Percentiles rank a stretch among this genome's conserved stretches.
Conservation (phyloP, 2,888 invertebrate genomes). For the Apotomis turbidana region DNA sequence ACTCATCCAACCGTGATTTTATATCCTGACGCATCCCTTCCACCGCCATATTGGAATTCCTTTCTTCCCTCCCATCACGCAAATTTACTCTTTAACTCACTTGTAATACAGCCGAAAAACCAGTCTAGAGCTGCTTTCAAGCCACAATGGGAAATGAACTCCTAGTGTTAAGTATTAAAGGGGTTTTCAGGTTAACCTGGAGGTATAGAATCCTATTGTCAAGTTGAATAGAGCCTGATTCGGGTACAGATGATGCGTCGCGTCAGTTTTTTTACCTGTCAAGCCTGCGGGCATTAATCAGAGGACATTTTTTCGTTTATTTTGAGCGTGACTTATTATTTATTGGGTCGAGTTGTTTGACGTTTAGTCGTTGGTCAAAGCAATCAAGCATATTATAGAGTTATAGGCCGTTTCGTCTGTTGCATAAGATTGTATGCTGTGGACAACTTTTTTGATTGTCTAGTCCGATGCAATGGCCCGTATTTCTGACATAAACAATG, state of each 20-base stretch:
- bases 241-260: constrained; percentile 69
- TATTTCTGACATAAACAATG: too few relatives aligned
- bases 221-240: constrained; percentile 70
- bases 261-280: constrained; percentile 64
- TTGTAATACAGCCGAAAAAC: constrained; percentile 54
- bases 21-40: constrained; percentile 72
- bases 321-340: constrained; percentile 41
- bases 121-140: constrained; percentile 39
- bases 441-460: too few relatives aligned
- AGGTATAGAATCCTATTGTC: constrained; percentile 61
- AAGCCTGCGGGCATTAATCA: constrained; percentile 70
- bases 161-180: constrained; percentile 59
- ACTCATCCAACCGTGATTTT: constrained; percentile 73
- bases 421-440: too few relatives aligned
- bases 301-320: constrained; percentile 51
- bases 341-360: constrained; percentile 26
- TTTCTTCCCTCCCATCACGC: constrained; percentile 51
- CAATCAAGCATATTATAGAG: constrained; percentile 17
- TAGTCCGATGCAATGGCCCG: too few relatives aligned
- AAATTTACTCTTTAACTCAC: constrained; percentile 58
- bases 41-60: constrained; percentile 75
- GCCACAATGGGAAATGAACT: constrained; percentile 56
- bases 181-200: constrained; percentile 54
- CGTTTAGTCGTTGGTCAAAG: constrained; percentile 13
- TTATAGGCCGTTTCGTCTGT: too few relatives aligned